Conservation (phyloP, 2,797 vertebrate species). For the Balearica regulorum region DNA sequence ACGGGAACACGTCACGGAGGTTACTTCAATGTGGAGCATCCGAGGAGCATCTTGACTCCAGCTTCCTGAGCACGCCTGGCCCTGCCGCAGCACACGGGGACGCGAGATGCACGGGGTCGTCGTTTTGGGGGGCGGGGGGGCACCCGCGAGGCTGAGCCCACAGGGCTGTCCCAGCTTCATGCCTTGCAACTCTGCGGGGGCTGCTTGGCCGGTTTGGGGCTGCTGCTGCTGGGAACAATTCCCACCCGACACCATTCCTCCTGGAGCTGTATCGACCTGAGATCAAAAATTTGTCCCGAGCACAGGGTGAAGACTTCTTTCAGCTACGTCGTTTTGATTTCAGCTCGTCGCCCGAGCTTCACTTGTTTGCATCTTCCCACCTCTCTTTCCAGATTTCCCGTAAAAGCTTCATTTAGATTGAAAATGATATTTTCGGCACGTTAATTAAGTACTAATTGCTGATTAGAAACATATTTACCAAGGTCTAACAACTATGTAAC, state of each 20-base stretch:
- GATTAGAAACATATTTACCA: constrained; percentile 70
- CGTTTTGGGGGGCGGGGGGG: too few relatives aligned
- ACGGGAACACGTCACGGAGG: rapidly evolving
- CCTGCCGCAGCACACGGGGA: rapidly evolving
- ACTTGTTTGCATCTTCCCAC: not conserved
- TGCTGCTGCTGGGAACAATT: not conserved
- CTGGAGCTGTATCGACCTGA: not conserved
- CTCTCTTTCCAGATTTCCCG: not conserved
- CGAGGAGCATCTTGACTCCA: not conserved
- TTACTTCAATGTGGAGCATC: not conserved
- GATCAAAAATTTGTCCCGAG: rapidly evolving
- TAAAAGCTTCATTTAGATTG: constrained; percentile 24
- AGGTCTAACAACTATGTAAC: constrained; percentile 47
- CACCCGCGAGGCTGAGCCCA: not conserved
- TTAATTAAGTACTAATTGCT: constrained; percentile 76
- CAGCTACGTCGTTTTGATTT: not conserved
- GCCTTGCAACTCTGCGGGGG: rapidly evolving
- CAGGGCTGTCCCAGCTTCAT: not conserved
- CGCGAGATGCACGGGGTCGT: not conserved
- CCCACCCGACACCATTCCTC: not conserved
- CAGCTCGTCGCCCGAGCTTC: not conserved
- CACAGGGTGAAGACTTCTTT: not conserved
- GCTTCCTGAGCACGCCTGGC: rapidly evolving
- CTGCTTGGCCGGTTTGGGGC: not conserved
- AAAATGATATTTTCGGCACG: constrained; percentile 44